Conservation (phyloP, 2,888 invertebrate genomes). For the Drosophila percnosoma region DNA sequence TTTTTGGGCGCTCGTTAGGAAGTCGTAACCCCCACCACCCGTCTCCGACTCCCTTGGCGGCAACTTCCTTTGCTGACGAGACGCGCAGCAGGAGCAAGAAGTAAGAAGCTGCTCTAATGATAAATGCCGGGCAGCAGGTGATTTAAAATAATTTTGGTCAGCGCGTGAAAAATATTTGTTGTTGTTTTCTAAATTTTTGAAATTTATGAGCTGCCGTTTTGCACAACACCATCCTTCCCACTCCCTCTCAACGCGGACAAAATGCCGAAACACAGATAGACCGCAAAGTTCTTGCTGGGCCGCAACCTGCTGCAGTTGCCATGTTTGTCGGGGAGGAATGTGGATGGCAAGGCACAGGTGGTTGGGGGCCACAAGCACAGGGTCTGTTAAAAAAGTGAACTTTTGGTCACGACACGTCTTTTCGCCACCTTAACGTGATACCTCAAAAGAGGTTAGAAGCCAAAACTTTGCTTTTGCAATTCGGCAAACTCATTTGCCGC, state of each 20-base stretch:
- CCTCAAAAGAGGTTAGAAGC: constrained; percentile 66
- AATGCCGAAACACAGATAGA: constrained; percentile 17
- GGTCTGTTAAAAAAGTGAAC: constrained; percentile 44
- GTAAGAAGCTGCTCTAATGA: constrained; percentile 59
- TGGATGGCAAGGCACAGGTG: constrained; percentile 1
- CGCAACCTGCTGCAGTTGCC: constrained; percentile 59
- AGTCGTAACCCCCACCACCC: background rate
- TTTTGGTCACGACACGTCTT: constrained; percentile 72
- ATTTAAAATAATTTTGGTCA: constrained; percentile 80
- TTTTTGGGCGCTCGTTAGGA: constrained; percentile 63
- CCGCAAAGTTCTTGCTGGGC: constrained; percentile 44
- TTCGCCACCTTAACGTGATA: constrained; percentile 60
- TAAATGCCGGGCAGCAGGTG: constrained; percentile 81
- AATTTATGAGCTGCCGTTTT: constrained; percentile 72
- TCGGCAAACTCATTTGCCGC: constrained; percentile 49
- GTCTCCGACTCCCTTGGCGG: background rate
- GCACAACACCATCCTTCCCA: constrained; percentile 11
- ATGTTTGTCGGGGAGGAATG: constrained; percentile 39
- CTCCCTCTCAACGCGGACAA: background rate
- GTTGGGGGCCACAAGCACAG: constrained; percentile 7
- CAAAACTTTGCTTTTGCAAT: constrained; percentile 64
- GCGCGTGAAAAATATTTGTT: constrained; percentile 71
- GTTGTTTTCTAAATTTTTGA: constrained; percentile 66
- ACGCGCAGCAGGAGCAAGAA: background rate
- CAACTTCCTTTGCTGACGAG: constrained; percentile 27